phyloP scores from a whole-genome alignment of 2,113 vertebrate species.

The Elephas maximus region DNA sequence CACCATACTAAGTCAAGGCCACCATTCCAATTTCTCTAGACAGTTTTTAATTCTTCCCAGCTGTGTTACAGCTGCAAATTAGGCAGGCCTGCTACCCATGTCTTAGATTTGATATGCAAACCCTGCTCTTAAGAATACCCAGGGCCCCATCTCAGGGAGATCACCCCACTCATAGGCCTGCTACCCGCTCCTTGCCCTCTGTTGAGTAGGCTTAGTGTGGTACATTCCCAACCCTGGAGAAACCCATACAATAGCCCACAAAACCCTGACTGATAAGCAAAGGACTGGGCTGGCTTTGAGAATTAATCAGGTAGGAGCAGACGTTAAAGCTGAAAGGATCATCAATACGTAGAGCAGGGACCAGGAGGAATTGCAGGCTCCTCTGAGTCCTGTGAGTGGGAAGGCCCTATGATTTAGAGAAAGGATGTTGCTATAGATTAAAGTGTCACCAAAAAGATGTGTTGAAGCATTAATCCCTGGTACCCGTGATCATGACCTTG shows the following conservation, averaged over 20 bases:
- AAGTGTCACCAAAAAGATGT: too few species aligned
- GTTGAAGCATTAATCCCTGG: too few species aligned
- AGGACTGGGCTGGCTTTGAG: background rate
- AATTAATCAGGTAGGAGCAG: background rate
- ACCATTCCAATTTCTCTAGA: background rate
- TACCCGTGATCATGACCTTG: too few species aligned
- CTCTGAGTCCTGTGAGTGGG: background rate
- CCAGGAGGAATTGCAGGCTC: fast-evolving
- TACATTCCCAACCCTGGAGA: too few species aligned
- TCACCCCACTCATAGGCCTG: background rate
- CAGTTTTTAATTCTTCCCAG: background rate
- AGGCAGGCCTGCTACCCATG: background rate
- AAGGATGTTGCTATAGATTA: background rate
- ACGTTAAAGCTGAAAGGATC: background rate
- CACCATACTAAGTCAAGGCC: too few species aligned
- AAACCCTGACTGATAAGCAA: background rate
- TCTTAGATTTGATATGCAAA: background rate
- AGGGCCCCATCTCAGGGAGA: background rate
- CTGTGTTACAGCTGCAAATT: background rate
- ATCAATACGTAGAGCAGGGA: too few species aligned
- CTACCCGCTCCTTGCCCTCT: background rate
- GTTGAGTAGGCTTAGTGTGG: background rate
- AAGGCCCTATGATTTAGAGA: fast-evolving
- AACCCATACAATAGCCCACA: fast-evolving
- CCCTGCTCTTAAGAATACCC: fast-evolving